Conservation (phyloP, 37 sponge, comb jelly and placozoan species). For the Beroe ovata region DNA sequence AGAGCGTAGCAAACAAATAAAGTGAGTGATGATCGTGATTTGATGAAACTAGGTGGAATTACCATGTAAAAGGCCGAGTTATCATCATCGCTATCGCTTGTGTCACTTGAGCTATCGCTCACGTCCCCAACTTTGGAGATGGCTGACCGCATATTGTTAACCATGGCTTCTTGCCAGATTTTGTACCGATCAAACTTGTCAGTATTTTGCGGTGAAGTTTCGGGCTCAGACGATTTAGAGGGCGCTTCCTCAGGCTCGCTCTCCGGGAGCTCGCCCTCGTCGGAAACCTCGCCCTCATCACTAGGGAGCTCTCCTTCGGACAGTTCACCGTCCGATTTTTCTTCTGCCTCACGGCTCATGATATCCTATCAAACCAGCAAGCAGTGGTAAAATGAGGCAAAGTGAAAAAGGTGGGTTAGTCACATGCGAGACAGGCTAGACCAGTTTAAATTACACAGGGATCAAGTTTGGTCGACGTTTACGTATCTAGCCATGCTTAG, state of each 20-base stretch:
- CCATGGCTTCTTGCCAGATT: conserved; percentile 65
- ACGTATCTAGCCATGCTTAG: too few relatives aligned
- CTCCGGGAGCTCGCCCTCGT: conserved; percentile 64
- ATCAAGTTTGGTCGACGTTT: too few relatives aligned
- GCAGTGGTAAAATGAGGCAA: conserved; percentile 54
- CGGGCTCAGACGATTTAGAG: background rate
- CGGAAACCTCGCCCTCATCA: conserved; percentile 54
- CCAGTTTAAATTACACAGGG: background rate
- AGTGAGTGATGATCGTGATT: conserved; percentile 31
- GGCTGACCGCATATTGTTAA: conserved; percentile 28
- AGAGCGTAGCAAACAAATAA: conserved; percentile 58
- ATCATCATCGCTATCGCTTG: conserved; percentile 28
- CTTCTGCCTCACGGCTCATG: conserved; percentile 28
- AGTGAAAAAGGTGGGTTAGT: conserved; percentile 16
- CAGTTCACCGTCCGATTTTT: conserved; percentile 34
- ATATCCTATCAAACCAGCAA: conserved; percentile 51
- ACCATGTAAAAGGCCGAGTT: conserved; percentile 47
- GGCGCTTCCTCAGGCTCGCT: conserved; percentile 52
- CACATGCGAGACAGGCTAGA: background rate
- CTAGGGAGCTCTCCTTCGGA: conserved; percentile 47
- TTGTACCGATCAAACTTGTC: conserved; percentile 59
- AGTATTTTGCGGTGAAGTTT: background rate
- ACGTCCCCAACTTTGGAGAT: conserved; percentile 53
- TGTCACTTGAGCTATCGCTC: conserved; percentile 4
- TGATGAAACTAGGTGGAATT: background rate